A percentile compares a stretch with the other conserved stretches of the same genome.
phyloP scores from a whole-genome alignment of 2,797 vertebrate genomes.

The Dendrocincla fuliginosa region DNA sequence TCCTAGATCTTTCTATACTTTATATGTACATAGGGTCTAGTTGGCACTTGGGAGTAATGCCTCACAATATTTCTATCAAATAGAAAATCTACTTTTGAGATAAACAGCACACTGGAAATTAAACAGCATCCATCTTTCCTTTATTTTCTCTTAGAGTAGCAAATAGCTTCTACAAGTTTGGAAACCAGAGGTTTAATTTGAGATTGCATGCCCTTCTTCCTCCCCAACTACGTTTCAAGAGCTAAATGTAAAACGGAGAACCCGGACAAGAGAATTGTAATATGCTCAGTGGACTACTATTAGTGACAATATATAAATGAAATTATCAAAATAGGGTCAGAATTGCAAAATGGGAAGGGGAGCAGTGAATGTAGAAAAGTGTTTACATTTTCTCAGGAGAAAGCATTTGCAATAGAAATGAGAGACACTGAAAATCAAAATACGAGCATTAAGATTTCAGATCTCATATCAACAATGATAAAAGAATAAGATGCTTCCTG shows the following conservation, averaged over 20 bases:
- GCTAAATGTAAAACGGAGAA: background rate
- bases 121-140: background rate
- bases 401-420: background rate
- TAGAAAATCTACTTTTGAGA: slow-evolving; percentile 8
- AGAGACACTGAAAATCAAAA: background rate
- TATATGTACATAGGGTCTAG: background rate
- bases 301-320: background rate
- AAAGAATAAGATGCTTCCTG: background rate
- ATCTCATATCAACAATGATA: background rate
- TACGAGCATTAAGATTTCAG: background rate
- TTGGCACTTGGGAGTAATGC: background rate
- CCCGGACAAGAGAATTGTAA: background rate
- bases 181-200: background rate
- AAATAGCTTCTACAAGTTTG: background rate
- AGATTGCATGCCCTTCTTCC: background rate
- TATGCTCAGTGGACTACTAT: background rate
- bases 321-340: background rate
- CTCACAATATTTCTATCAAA: background rate
- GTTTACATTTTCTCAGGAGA: background rate
- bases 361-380: background rate
- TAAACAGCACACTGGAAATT: background rate
- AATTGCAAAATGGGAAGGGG: background rate
- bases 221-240: background rate
- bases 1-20: background rate
- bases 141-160: background rate